These are phyloP conservation scores for Lontra canadensis DNA, from an alignment of 2,113 vertebrate species.

Conservation along the genomic window DNA sequence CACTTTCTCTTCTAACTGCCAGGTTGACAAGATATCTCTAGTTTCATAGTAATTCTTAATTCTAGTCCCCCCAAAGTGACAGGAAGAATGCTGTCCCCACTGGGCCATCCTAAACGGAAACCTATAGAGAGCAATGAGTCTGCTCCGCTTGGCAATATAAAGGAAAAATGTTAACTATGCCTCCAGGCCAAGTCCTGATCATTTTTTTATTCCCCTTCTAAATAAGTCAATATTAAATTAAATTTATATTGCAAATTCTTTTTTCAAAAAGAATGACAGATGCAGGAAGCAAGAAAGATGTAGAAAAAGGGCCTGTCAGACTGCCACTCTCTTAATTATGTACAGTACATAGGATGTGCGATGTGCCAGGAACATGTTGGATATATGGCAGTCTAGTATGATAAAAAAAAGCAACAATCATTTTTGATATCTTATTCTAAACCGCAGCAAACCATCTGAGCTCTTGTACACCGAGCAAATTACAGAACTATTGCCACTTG, in stretches of 20 bases:
- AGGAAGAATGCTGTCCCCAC: background rate
- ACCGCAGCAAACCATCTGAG: background rate
- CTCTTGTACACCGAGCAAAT: background rate
- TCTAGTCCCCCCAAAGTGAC: background rate
- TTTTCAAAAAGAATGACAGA: constrained; percentile 24
- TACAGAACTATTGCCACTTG: background rate
- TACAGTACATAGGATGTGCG: background rate
- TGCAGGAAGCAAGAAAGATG: background rate
- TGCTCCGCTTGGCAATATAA: background rate
- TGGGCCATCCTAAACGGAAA: background rate
- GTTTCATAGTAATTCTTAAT: background rate
- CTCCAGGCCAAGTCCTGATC: background rate
- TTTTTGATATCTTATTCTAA: background rate
- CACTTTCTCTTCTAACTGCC: background rate
- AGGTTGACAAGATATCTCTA: background rate
- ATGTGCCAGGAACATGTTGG: background rate
- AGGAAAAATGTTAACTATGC: background rate
- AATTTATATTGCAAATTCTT: constrained; percentile 15
- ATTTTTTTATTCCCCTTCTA: background rate
- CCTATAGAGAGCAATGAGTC: accelerated
- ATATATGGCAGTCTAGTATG: background rate
- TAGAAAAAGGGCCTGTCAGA: background rate
- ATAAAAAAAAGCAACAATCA: background rate
- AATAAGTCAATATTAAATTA: constrained; percentile 26
- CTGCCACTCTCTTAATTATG: background rate